Conservation (phyloP, 2,888 invertebrate species). For the Yponomeuta evonymella region DNA sequence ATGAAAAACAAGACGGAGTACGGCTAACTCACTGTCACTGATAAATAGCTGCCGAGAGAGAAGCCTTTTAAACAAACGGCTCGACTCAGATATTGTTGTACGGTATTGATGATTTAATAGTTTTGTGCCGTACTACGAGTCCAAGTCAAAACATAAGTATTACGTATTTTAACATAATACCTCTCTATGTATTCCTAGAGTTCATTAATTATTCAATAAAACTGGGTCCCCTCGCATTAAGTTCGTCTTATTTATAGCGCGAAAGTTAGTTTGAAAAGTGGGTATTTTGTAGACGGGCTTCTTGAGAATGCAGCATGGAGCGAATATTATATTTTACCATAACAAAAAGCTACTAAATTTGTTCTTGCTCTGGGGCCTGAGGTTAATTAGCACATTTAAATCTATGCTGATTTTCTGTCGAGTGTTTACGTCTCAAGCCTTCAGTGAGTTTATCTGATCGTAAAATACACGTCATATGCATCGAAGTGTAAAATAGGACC, state of each 20-base stretch:
- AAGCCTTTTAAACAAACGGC: slow-evolving; percentile 19
- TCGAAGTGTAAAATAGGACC: background rate
- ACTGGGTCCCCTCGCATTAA: slow-evolving; percentile 19
- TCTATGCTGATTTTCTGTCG: background rate
- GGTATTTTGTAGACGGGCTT: slow-evolving; percentile 12
- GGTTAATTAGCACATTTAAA: background rate
- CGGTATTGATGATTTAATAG: no score
- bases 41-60: slow-evolving; percentile 32
- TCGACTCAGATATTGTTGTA: background rate
- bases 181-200: slow-evolving; percentile 13
- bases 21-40: slow-evolving; percentile 30
- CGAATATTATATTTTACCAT: slow-evolving; percentile 4
- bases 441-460: background rate
- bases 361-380: background rate
- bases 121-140: no score
- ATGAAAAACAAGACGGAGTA: slow-evolving; percentile 23
- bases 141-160: no score
- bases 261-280: slow-evolving; percentile 8
- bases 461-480: background rate
- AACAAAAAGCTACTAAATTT: slow-evolving; percentile 3
- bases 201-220: slow-evolving; percentile 23
- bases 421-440: background rate
- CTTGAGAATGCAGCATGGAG: slow-evolving; percentile 11
- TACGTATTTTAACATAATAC: no score
- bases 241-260: slow-evolving; percentile 17